A percentile compares a stretch with the other conserved stretches of the same genome.
These are phyloP conservation scores for Patella depressa DNA, from an alignment of 2,888 invertebrate genomes.

Conservation along the genomic window DNA sequence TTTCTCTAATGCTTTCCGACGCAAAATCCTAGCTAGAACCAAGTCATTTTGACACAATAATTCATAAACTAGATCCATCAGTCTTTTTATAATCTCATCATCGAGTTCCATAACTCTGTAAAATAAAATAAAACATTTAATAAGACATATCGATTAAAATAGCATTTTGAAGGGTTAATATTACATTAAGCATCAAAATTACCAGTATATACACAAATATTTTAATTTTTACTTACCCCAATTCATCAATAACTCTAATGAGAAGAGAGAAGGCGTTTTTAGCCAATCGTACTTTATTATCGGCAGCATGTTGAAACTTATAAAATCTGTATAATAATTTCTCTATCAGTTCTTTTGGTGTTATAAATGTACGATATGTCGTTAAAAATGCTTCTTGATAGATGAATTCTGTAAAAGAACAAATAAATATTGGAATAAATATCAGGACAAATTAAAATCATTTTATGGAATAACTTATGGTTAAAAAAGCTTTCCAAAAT, in stretches of 20 bases:
- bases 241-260: conserved; percentile 93
- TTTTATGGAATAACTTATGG: not conserved
- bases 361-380: conserved; percentile 95
- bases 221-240: conserved; percentile 82
- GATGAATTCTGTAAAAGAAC: conserved; percentile 81
- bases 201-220: not conserved
- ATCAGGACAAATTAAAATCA: not conserved
- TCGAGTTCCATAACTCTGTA: conserved; percentile 81
- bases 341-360: conserved; percentile 86
- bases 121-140: conserved; percentile 12
- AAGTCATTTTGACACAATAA: conserved; percentile 92
- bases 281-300: conserved; percentile 77
- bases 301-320: conserved; percentile 77
- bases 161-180: not conserved
- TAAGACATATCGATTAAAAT: no score
- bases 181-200: not conserved
- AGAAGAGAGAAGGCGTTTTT: conserved; percentile 92
- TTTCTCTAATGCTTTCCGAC: conserved; percentile 92
- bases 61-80: conserved; percentile 95
- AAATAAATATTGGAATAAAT: conserved; percentile 6
- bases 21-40: conserved; percentile 85
- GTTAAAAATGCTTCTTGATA: conserved; percentile 98
- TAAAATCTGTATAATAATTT: conserved; percentile 87
- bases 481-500: not conserved
- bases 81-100: conserved; percentile 82